Percentiles rank a stretch among this genome's conserved stretches.
Conservation (phyloP, 2,888 invertebrate species). For the Chesias legatella region DNA sequence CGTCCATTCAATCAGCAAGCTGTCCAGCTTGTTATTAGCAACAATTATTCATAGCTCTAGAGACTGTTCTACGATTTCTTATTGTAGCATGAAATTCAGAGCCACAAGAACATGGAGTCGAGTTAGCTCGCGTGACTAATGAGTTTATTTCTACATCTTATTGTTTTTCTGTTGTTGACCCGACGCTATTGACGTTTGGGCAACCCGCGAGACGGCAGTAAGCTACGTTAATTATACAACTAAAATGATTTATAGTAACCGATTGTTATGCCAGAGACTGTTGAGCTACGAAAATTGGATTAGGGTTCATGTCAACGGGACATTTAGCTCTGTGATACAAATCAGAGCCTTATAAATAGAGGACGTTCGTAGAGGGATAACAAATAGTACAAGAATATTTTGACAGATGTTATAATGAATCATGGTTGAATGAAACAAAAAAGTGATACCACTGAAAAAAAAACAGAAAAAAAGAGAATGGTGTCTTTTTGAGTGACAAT, state of each 20-base stretch:
- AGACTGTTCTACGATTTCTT: neutral
- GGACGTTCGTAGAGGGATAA: slow-evolving; percentile 7
- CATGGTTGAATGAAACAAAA: no score
- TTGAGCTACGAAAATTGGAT: slow-evolving; percentile 48
- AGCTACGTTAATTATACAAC: slow-evolving; percentile 57
- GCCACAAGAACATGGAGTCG: slow-evolving; percentile 35
- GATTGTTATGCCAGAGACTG: slow-evolving; percentile 49
- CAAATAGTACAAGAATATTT: neutral
- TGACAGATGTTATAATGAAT: no score
- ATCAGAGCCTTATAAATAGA: slow-evolving; percentile 32
- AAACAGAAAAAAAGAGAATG: no score
- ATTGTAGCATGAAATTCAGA: slow-evolving; percentile 27
- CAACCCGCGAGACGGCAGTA: slow-evolving; percentile 36
- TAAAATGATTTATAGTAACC: slow-evolving; percentile 62
- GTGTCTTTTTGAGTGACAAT: no score
- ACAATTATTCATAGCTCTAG: no score
- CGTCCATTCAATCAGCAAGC: no score
- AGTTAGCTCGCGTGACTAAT: slow-evolving; percentile 70
- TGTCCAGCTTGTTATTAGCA: no score
- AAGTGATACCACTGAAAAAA: no score
- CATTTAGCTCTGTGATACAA: slow-evolving; percentile 48
- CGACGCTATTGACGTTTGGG: slow-evolving; percentile 61
- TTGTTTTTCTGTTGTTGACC: slow-evolving; percentile 75
- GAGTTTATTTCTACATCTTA: slow-evolving; percentile 70
- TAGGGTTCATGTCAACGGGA: slow-evolving; percentile 52